Conservation (phyloP, 2,113 vertebrate genomes). For the Columba janthina region DNA sequence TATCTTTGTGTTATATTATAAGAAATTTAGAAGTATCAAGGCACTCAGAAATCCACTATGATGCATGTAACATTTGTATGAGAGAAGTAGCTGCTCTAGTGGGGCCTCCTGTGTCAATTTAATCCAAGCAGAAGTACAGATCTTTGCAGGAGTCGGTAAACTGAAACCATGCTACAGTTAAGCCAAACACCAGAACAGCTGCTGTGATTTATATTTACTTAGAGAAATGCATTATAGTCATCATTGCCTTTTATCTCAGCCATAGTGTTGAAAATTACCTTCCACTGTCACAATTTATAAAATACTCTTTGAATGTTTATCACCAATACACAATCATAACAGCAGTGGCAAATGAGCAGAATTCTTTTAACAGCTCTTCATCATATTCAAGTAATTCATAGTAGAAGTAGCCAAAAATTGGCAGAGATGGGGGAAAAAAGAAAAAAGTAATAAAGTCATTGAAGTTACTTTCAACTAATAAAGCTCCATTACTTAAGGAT, state of each 20-base stretch:
- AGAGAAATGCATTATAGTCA: background rate
- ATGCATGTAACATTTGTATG: rapidly evolving
- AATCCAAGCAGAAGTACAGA: background rate
- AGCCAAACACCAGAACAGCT: background rate
- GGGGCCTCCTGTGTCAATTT: background rate
- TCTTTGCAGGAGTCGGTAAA: background rate
- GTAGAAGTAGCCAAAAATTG: background rate
- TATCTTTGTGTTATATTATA: background rate
- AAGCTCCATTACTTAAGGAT: background rate
- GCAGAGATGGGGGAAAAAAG: background rate
- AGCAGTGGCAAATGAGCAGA: background rate
- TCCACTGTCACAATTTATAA: conserved; percentile 20
- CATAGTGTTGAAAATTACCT: background rate
- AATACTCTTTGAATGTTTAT: conserved; percentile 31
- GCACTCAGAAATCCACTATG: background rate
- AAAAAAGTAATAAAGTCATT: background rate
- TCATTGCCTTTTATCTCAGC: conserved; percentile 18
- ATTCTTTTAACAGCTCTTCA: background rate
- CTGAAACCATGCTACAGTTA: background rate
- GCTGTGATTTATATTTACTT: background rate
- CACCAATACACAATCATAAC: background rate
- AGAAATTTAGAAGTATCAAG: background rate
- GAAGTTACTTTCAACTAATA: background rate
- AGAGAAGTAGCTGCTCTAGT: background rate
- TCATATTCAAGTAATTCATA: background rate